Conservation (phyloP, 2,113 vertebrate species). For the Apteryx mantelli region DNA sequence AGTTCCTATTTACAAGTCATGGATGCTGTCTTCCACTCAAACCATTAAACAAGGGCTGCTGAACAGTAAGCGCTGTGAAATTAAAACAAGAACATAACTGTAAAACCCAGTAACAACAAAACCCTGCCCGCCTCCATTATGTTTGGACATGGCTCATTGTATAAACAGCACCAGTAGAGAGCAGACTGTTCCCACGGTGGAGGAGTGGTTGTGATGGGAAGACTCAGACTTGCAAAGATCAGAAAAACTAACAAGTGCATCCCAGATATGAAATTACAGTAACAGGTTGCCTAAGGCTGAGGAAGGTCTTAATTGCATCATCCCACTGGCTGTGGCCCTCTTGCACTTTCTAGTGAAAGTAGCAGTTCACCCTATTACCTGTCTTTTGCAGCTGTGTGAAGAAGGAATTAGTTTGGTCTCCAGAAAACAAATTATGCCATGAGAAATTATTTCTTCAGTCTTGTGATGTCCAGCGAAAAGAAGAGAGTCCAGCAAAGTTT, state of each 20-base stretch:
- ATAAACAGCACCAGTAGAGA: conserved; percentile 24
- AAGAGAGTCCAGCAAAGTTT: background rate
- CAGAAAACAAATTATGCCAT: background rate
- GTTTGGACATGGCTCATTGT: background rate
- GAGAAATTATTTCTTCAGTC: accelerated
- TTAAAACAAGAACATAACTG: accelerated
- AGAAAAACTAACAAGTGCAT: conserved; percentile 22
- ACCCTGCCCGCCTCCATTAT: background rate
- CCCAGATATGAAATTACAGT: conserved; percentile 33
- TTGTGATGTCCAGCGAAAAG: background rate
- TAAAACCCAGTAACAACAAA: background rate
- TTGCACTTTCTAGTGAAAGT: background rate
- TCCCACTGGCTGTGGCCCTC: background rate
- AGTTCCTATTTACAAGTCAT: background rate
- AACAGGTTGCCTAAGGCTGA: conserved; percentile 40
- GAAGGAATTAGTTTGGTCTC: background rate
- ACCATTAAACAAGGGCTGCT: background rate
- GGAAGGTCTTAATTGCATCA: background rate
- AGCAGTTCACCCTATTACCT: background rate
- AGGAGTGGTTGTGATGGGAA: conserved; percentile 26
- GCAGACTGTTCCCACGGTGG: background rate
- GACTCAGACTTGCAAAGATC: conserved; percentile 32
- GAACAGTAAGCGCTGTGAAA: background rate
- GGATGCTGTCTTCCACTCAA: background rate
- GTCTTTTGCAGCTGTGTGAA: background rate